Base-by-base conservation (phyloP, 2,888 invertebrate genomes). In the Monochamus alternatus region DNA sequence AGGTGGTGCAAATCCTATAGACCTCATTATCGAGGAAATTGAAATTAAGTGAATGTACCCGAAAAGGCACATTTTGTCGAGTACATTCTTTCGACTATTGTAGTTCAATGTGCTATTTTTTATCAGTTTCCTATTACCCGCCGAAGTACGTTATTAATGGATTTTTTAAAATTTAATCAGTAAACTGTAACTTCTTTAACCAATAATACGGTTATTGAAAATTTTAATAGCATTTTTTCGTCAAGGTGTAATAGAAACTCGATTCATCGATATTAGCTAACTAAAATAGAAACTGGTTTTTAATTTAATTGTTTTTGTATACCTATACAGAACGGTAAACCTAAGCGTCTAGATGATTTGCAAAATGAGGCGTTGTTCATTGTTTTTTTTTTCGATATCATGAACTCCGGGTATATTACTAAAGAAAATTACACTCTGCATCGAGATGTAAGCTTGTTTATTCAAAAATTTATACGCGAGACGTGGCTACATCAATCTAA, bases 171-270 rank as follows among this genome's bases (percentile, higher is more conserved):
- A 78, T 75, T 72, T 77, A 76, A 78, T 76, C 75, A 75, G 76
- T 75, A 78, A 72, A 75, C 60, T 78, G 75, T 73, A 71, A 74
- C 74, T 78, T 75, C 73, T 76, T 77, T 74, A 75, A 75, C 67
- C 72, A 77, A 75, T 75, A 79, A 75, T 77, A 76, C 74, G 75
- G 68, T 71, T 75, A 71, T 76, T 76, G 75, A 79, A 80, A 75
- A 77, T 76, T 80, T 78, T 77, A 76, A 78, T 80, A 77, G 75
- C 64, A 73, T 77, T 78, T 80, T 78, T 80, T 77, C 64, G 66
- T 43, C 55, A 55, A 63, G 64, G 74, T 70, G 67, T 74, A 76
- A 76, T 79, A 78, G 77, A 80, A 73, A 71, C 62, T 68, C 68
- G 62, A 71, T 73, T 73, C 71, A 67, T 55, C 55, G 73, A 78